Evolutionary conservation across 1,140 invertebrate genomes (phyloP).

Genomic region (Probaryconus sp.): DNA sequence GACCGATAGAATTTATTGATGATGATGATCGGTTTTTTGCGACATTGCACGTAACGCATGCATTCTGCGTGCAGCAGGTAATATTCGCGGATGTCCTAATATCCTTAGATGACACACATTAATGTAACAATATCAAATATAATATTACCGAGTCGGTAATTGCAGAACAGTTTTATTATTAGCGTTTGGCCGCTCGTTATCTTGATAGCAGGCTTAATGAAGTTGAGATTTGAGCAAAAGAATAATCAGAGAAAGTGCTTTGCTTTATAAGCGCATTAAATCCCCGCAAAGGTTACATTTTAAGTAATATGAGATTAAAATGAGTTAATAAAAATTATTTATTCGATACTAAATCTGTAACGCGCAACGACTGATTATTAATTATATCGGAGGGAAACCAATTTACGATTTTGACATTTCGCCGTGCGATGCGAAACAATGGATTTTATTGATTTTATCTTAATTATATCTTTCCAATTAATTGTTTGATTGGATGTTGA

Average conservation of each 20-base stretch:
- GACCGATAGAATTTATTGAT: slow-evolving; percentile 29
- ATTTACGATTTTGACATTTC: slow-evolving; percentile 53
- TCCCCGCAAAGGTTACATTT: slow-evolving; percentile 23
- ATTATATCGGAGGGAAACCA: slow-evolving; percentile 3
- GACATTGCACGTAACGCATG: slow-evolving; percentile 35
- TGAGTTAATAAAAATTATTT: slow-evolving; percentile 20
- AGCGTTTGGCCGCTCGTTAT: slow-evolving; percentile 22
- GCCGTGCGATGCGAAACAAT: slow-evolving; percentile 31
- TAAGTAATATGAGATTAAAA: slow-evolving; percentile 9
- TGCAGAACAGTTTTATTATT: slow-evolving; percentile 7
- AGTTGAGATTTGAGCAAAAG: slow-evolving; percentile 10
- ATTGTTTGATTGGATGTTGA: slow-evolving; percentile 51
- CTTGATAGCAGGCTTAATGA: slow-evolving; percentile 11
- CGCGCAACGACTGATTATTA: slow-evolving; percentile 30
- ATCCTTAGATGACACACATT: slow-evolving; percentile 36
- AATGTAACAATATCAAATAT: slow-evolving; percentile 39
- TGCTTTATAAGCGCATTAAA: not conserved
- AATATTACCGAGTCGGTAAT: slow-evolving; percentile 37
- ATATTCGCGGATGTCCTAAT: slow-evolving; percentile 10
- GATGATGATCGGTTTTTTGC: slow-evolving; percentile 42
- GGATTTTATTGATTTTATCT: slow-evolving; percentile 54
- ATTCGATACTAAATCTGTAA: slow-evolving; percentile 30
- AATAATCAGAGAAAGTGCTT: slow-evolving; percentile 22
- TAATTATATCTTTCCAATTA: slow-evolving; percentile 59
- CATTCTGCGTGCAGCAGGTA: slow-evolving; percentile 2